Evolutionary conservation across 2,797 vertebrate species (phyloP).

Genomic region (Cryptoprocta ferox): DNA sequence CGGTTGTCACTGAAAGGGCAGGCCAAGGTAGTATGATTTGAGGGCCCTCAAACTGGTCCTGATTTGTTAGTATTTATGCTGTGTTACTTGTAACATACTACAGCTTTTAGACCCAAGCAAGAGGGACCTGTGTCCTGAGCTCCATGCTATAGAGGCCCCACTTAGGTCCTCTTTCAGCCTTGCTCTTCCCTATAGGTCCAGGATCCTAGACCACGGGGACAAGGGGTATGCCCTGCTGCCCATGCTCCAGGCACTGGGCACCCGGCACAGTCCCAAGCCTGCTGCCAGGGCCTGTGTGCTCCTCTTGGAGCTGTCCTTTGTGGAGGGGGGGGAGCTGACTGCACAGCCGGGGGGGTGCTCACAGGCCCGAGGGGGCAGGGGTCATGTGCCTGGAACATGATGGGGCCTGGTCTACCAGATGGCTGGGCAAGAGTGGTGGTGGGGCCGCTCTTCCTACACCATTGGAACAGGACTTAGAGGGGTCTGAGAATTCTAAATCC

Average conservation of each 20-base stretch:
- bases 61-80: not conserved
- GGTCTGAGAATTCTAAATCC: conserved; percentile 5
- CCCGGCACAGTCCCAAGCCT: not conserved
- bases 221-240: not conserved
- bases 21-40: not conserved
- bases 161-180: not conserved
- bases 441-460: not conserved
- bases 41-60: not conserved
- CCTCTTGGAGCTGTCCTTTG: not conserved
- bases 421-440: not conserved
- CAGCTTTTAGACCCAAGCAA: not conserved
- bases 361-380: not conserved
- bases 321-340: not conserved
- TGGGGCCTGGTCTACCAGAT: not conserved
- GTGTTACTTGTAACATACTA: not conserved
- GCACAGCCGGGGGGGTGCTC: not conserved
- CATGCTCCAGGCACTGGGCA: not conserved
- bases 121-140: not conserved
- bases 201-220: not conserved
- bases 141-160: not conserved
- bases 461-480: not conserved
- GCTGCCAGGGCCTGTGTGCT: not conserved
- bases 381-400: not conserved
- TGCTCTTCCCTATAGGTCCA: not conserved
- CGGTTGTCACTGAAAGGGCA: not conserved